Conservation (phyloP, 2,888 invertebrate genomes). For the Drosophila formosana region DNA sequence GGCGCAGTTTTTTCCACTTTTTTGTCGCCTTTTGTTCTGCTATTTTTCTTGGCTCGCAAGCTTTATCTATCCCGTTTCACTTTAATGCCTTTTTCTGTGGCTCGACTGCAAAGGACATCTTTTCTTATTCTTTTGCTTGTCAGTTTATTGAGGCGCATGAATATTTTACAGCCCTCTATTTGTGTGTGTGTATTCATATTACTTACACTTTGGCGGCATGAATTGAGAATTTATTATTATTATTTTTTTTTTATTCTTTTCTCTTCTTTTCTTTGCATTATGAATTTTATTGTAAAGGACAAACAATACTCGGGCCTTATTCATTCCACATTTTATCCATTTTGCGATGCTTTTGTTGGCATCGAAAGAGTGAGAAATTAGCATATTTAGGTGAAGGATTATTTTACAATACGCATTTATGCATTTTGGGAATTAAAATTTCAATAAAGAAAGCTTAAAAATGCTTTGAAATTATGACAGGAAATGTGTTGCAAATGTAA, state of each 20-base stretch:
- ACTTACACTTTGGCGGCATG: conserved; percentile 40
- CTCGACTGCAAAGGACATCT: conserved; percentile 53
- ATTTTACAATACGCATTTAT: conserved; percentile 5
- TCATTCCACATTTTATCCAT: conserved; percentile 38
- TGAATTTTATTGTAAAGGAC: conserved; percentile 61
- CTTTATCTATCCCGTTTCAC: conserved; percentile 43
- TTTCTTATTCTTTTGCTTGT: conserved; percentile 60
- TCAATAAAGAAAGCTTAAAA: neutral
- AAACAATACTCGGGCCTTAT: conserved; percentile 46
- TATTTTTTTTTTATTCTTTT: conserved; percentile 9
- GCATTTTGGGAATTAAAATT: conserved; percentile 3
- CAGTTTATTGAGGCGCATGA: conserved; percentile 78
- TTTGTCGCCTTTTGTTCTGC: conserved; percentile 37
- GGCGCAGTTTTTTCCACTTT: conserved; percentile 22
- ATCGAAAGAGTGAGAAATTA: conserved; percentile 18
- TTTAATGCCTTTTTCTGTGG: conserved; percentile 53
- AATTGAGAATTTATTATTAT: conserved; percentile 53
- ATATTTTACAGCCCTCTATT: conserved; percentile 66
- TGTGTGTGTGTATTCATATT: conserved; percentile 32
- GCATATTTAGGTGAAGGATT: conserved; percentile 28
- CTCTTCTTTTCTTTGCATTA: conserved; percentile 48
- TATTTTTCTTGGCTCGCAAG: conserved; percentile 19
- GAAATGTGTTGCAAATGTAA: neutral
- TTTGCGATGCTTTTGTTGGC: conserved; percentile 31
- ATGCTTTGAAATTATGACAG: neutral